These are phyloP conservation scores for Tuta absoluta DNA, from an alignment of 2,888 invertebrate species.

Conservation along the genomic window DNA sequence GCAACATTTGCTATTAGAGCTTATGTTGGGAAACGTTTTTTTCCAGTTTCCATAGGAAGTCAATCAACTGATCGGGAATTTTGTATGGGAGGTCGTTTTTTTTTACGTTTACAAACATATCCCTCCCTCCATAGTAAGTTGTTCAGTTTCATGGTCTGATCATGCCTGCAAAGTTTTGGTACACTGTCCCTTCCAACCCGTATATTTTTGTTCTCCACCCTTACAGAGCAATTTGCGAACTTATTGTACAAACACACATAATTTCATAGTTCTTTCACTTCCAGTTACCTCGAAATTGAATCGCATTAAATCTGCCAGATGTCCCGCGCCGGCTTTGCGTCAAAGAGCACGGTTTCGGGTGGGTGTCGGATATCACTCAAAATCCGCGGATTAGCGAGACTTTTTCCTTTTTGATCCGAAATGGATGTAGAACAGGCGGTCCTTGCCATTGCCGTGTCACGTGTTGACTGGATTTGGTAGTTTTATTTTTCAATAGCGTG, in stretches of 20 bases:
- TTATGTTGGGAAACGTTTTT: no score
- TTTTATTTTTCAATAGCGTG: not conserved
- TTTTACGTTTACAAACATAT: no score
- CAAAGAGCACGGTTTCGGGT: not conserved
- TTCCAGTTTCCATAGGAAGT: no score
- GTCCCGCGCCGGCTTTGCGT: constrained; percentile 12
- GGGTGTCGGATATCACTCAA: constrained; percentile 11
- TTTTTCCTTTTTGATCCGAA: constrained; percentile 8
- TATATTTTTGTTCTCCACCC: no score
- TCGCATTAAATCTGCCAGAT: constrained; percentile 1
- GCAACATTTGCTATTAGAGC: no score
- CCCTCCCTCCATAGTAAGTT: no score
- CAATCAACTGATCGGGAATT: no score
- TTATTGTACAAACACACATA: not conserved
- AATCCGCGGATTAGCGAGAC: not conserved
- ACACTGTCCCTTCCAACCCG: no score
- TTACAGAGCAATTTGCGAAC: no score
- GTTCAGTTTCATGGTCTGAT: no score
- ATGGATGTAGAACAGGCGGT: constrained; percentile 2
- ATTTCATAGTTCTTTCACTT: not conserved
- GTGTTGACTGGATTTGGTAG: not conserved
- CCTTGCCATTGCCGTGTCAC: not conserved
- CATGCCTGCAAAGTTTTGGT: no score
- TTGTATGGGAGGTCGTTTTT: no score
- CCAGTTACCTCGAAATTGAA: not conserved